Percentiles rank a stretch among this genome's conserved stretches.
Conservation (phyloP, 2,888 invertebrate species). For the Erebia ligea region DNA sequence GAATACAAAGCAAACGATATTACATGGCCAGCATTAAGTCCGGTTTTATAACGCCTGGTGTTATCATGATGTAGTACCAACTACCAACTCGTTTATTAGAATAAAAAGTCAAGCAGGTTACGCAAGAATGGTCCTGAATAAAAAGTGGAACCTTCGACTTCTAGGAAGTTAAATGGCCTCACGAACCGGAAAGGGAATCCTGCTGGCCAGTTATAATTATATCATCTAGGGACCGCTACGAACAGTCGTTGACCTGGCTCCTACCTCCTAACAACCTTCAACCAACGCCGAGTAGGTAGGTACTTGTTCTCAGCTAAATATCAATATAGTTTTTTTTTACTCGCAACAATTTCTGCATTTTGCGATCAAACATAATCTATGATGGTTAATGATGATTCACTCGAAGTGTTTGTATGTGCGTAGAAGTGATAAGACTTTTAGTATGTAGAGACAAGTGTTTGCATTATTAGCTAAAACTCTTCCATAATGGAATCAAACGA, state of each 20-base stretch:
- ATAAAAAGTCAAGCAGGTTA: conserved; percentile 73
- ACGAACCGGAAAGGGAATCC: conserved; percentile 58
- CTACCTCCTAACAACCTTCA: neutral
- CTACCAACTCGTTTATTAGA: conserved; percentile 53
- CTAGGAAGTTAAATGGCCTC: conserved; percentile 73
- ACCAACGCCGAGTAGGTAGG: neutral
- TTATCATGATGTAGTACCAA: conserved; percentile 36
- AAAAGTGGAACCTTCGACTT: conserved; percentile 73
- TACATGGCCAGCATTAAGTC: conserved; percentile 23
- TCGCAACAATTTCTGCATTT: neutral
- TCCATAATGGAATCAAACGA: neutral
- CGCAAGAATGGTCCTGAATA: conserved; percentile 70
- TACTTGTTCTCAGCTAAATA: neutral
- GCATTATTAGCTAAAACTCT: neutral
- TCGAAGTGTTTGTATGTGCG: no score
- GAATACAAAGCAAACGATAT: conserved; percentile 22
- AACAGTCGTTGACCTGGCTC: conserved; percentile 19
- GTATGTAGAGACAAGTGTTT: neutral
- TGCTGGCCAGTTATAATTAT: conserved; percentile 38
- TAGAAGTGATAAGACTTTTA: conserved; percentile 6
- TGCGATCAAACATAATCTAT: neutral
- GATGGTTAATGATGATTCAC: neutral
- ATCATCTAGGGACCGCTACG: conserved; percentile 28
- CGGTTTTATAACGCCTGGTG: conserved; percentile 29
- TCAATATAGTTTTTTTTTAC: conserved; percentile 8